Evolutionary conservation across 2,113 vertebrate genomes (phyloP), one percentile per base, ranked within the genome.

Genomic region (Oreotrochilus melanogaster): DNA sequence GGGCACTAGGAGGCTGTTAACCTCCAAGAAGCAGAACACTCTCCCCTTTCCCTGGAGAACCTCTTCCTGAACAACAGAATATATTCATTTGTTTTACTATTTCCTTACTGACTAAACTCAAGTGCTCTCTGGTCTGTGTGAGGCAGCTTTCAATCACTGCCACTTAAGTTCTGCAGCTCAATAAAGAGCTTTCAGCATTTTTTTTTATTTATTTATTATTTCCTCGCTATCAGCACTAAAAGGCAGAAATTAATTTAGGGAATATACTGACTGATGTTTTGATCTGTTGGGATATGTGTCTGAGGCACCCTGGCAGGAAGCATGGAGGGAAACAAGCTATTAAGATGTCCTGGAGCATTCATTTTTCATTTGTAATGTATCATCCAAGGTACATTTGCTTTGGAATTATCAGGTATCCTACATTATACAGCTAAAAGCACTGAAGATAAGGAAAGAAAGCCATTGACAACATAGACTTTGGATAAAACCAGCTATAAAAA

Each of bases 91-190:
- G 30, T 57, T 90, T 93, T 76, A 43, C 28, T 45, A 3, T 79
- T 85, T 92, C 73, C 91, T 91, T 72, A 81, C 92, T 84, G 47
- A 18, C 54, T 79, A 62, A 92, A 93, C 95, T 86, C 89, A 93
- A 91, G 78, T 28, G 28, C 66, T 27, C 96, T 62, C 75, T 92
- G 58, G 21, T 57, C 24, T 54, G 10, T 31, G 21, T 15, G 33
- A 93, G 53, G 81, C 81, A 86, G 42, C 37, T 81, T 88, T 81
- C 39, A 4, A 43, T 93, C 85, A 61, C n/a, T 83, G 62, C 61
- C 57, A 42, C 35, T 53, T 74, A 45, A 81, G 48, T 78, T 69
- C 58, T 78, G 48, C 85, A 53, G 43, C 45, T 91, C 60, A 39
- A 22, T 65, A 65, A 48, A 72, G 48, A 72, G 19, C 51, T 56